phyloP scores from a whole-genome alignment of 2,797 vertebrate species.

The Caiman crocodilus region DNA sequence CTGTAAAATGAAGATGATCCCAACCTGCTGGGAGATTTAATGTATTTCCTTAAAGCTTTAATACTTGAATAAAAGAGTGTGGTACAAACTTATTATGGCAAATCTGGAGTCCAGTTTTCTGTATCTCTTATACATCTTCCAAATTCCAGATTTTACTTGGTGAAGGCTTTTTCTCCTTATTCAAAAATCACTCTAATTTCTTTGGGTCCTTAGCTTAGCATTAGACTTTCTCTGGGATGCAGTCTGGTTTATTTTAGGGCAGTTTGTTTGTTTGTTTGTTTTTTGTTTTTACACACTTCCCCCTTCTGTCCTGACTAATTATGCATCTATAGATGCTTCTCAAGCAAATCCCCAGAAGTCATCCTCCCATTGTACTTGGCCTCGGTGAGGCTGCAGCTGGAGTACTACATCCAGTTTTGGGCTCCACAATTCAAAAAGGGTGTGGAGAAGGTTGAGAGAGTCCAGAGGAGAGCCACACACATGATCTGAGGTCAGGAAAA shows the following conservation, averaged over 20 bases:
- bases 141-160: not conserved
- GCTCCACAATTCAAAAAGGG: too few relatives aligned
- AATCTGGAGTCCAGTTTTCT: not conserved
- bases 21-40: not conserved
- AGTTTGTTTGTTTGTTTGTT: not conserved
- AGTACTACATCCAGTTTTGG: too few relatives aligned
- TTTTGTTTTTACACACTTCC: not conserved
- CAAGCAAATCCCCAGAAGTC: too few relatives aligned
- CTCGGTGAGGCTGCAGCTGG: too few relatives aligned
- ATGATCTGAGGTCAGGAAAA: too few relatives aligned
- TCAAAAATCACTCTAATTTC: not conserved
- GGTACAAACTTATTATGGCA: not conserved
- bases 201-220: not conserved
- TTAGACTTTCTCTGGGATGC: not conserved
- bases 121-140: not conserved
- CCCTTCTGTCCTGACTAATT: not conserved
- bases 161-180: not conserved
- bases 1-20: fast-evolving
- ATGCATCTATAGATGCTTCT: too few relatives aligned
- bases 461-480: too few relatives aligned
- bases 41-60: not conserved
- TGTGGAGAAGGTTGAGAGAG: too few relatives aligned
- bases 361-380: too few relatives aligned
- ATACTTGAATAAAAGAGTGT: not conserved
- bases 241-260: not conserved